Evolutionary conservation across 1,140 invertebrate species (phyloP).

Genomic region (Drosophila quadrilineata): DNA sequence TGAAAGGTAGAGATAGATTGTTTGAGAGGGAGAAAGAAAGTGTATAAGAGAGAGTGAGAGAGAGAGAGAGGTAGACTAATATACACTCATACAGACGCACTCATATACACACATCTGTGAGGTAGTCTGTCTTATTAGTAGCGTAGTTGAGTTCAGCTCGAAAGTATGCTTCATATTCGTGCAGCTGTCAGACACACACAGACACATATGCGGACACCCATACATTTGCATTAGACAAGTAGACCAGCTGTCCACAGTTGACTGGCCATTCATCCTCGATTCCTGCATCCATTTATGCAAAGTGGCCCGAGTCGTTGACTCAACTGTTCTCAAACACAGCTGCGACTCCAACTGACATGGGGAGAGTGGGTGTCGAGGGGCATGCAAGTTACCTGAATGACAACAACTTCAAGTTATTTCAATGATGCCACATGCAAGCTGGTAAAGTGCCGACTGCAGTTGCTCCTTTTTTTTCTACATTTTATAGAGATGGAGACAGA

Average conservation of each 20-base stretch:
- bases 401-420: conserved; percentile 7
- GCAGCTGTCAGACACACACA: conserved; percentile 20
- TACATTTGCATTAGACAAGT: conserved; percentile 29
- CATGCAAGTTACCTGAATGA: conserved; percentile 9
- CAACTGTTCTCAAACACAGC: conserved; percentile 3
- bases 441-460: conserved; percentile 1
- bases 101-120: background rate
- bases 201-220: background rate
- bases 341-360: background rate
- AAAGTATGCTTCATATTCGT: conserved; percentile 45
- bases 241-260: conserved; percentile 38
- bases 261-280: conserved; percentile 45
- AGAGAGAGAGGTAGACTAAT: background rate
- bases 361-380: background rate
- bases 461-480: conserved; percentile 13
- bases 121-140: conserved; percentile 48
- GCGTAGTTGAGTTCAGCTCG: conserved; percentile 31
- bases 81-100: background rate
- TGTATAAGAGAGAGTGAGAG: too few relatives aligned
- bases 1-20: too few relatives aligned
- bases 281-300: conserved; percentile 41
- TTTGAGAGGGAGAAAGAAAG: too few relatives aligned
- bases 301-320: conserved; percentile 31
- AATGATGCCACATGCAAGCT: background rate
- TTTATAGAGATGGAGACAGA: conserved; percentile 17